Percentiles rank a stretch among this genome's conserved stretches.
These are phyloP conservation scores for Rhynchonycteris naso DNA, from an alignment of 2,797 vertebrate genomes.

Conservation along the genomic window DNA sequence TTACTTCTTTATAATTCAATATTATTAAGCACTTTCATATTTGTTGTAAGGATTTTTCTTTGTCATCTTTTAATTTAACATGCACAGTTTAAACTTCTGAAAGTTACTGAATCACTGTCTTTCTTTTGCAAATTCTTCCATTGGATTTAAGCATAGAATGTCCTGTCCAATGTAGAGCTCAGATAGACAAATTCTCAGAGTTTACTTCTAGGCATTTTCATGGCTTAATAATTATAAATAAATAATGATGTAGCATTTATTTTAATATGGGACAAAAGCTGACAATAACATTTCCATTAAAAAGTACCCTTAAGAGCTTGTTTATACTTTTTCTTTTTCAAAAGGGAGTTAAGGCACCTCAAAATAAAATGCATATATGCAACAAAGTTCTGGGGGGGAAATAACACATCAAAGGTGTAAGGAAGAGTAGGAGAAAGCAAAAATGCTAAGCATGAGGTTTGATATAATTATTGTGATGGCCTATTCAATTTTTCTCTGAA, in stretches of 20 bases:
- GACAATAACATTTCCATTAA: constrained; percentile 35
- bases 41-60: constrained; percentile 33
- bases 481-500: constrained; percentile 36
- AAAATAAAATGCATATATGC: constrained; percentile 49
- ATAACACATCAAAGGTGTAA: not conserved
- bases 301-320: not conserved
- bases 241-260: constrained; percentile 23
- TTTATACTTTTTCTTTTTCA: constrained; percentile 16
- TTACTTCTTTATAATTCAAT: not conserved
- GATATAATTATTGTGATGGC: constrained; percentile 44
- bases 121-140: not conserved
- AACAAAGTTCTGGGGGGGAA: not conserved
- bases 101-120: not conserved
- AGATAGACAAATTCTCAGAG: not conserved
- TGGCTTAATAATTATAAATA: not conserved
- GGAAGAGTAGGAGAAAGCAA: constrained; percentile 33
- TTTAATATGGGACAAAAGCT: not conserved
- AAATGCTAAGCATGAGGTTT: constrained; percentile 39
- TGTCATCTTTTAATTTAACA: not conserved
- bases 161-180: not conserved
- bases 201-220: not conserved
- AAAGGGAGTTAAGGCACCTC: constrained; percentile 43
- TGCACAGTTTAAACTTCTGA: not conserved
- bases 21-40: constrained; percentile 18
- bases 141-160: not conserved